Base-by-base conservation (phyloP, 2,113 vertebrate species). In the Stegastes partitus region DNA sequence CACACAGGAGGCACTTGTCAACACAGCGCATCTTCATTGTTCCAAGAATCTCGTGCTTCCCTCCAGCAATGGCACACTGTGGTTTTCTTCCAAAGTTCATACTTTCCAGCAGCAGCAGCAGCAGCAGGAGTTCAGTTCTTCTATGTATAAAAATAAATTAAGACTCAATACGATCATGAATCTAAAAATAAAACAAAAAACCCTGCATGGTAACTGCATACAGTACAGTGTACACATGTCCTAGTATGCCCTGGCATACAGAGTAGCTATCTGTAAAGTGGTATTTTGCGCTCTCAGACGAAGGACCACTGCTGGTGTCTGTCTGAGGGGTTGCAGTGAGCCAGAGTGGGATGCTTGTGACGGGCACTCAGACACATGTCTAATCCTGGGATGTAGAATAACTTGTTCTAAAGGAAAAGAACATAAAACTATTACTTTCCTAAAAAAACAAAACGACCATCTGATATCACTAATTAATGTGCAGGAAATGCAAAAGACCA, bases 241-340 rank as follows among this genome's bases (percentile, higher is more conserved):
- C 74, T 70, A 69, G 81, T 70, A 63, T 57, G 74, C 50, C 63
- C 63, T 9, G 54, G 81, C 74, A 86, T 63, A 75, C 77, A 67
- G 62, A 78, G 34, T 5, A 22, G 64, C 67, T 65, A 65, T 64
- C 62, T 67, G 57, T 70, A 66, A 79, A 81, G 77, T 74, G 72
- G 76, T 76, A 25, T 31, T 79, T 64, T 59, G 61, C 56, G 9
- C 53, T 34, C 18, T 89, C 79, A 92, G 72, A 82, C 39, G 42
- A 99, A 98, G 79, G 94, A 83, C 98, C 98, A 99, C 85, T 95
- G 96, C 91, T 99, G 98, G 92, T 95, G 96, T 83, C 77, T 81
- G 91, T 99, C 97, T 22, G 93, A 89, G 70, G 96, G 93, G 84
- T 96, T 94, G 90, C 98, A 99, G 62, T 92, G 49, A 62, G 87